phyloP scores from a whole-genome alignment of 2,113 vertebrate species.

The Deroptyus accipitrinus region DNA sequence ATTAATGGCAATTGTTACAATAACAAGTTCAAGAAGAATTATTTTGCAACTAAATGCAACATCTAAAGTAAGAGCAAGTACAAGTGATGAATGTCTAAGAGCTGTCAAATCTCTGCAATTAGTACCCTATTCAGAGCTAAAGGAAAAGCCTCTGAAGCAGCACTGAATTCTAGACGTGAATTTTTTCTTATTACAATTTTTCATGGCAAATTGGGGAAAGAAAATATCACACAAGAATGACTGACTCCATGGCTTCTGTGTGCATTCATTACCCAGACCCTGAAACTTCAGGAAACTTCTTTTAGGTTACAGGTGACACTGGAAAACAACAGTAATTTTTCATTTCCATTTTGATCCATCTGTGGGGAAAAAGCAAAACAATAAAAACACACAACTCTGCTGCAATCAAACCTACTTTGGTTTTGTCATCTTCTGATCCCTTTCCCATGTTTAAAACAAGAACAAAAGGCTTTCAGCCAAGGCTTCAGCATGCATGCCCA shows the following conservation, averaged over 20 bases:
- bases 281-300: background rate
- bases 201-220: background rate
- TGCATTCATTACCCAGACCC: background rate
- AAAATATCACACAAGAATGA: background rate
- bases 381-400: background rate
- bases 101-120: slow-evolving; percentile 33
- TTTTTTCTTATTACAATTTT: background rate
- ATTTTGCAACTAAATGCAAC: slow-evolving; percentile 21
- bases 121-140: background rate
- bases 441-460: background rate
- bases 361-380: background rate
- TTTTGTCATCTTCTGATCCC: background rate
- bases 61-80: slow-evolving; percentile 11
- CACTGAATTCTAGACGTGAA: background rate
- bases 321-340: background rate
- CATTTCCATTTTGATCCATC: background rate
- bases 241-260: background rate
- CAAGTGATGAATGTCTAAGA: background rate
- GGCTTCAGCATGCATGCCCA: background rate
- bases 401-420: background rate
- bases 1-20: slow-evolving; percentile 12
- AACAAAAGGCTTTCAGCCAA: background rate
- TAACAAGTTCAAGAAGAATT: background rate
- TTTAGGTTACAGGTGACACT: background rate
- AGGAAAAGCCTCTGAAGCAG: slow-evolving; percentile 11